Percentiles rank a stretch among this genome's conserved stretches.
These are phyloP conservation scores for Alces alces DNA, from an alignment of 2,113 vertebrate genomes.

Conservation along the genomic window DNA sequence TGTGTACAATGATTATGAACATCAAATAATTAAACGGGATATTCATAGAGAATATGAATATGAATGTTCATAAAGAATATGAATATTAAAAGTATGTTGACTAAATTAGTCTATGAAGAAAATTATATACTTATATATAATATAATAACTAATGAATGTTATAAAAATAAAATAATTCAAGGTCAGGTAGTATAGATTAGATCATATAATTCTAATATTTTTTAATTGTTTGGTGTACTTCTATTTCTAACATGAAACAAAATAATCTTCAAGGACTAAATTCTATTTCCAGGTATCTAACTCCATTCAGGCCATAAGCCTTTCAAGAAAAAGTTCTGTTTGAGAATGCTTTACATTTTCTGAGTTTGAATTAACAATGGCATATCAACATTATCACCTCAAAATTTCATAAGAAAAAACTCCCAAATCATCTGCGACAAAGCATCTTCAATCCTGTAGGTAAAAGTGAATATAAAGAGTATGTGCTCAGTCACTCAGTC, in stretches of 20 bases:
- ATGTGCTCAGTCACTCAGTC: neutral
- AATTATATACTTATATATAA: neutral
- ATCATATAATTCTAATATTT: neutral
- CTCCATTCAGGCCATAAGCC: neutral
- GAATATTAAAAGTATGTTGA: neutral
- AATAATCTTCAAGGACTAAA: neutral
- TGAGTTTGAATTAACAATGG: neutral
- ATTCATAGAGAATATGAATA: neutral
- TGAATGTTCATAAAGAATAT: neutral
- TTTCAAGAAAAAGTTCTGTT: conserved; percentile 16
- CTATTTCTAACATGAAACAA: conserved; percentile 24
- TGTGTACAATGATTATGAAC: neutral
- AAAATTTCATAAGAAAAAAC: neutral
- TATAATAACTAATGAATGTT: neutral
- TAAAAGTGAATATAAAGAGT: neutral
- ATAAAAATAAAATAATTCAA: conserved; percentile 14
- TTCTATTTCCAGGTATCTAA: neutral
- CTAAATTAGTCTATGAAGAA: neutral
- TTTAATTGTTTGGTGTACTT: neutral
- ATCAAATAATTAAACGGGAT: conserved; percentile 26
- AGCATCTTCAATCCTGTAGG: neutral
- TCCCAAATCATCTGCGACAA: neutral
- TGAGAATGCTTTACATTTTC: neutral
- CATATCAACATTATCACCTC: neutral
- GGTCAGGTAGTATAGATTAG: neutral